Base-by-base conservation (phyloP, 2,888 invertebrate species). In the Hesperia comma region DNA sequence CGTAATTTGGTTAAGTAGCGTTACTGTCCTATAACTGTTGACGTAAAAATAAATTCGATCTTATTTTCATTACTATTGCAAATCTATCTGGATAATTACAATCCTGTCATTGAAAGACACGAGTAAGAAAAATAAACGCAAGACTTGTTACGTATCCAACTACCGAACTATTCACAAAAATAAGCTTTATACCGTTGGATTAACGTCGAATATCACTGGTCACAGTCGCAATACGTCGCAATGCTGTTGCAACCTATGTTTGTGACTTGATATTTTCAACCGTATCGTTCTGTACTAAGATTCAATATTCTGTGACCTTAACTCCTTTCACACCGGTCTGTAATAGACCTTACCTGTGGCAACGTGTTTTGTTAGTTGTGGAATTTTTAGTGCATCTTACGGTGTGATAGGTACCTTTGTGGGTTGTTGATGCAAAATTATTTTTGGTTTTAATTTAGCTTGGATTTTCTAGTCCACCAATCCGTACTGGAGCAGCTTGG, bases 41-140 rank as follows among this genome's bases (percentile, higher is more conserved):
- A 51, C 51, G 14, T 51, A 26, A 26, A 64, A 57, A 64, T 58
- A 58, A 41, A 17, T 57, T 63, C 40, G 58, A 64, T 53, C 41
- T 64, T 51, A 58, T 53, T 64, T 58, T 55, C 53, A 64, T 64
- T 53, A 53, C 51, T 58, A 58, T 58, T 64, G 51, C 58, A 64
- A 64, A 64, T 54, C 53, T 66, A 60, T 66, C 64, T 60, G 58
- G 64, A 64, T 66, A 66, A 60, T 66, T 66, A 66, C 64, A 66
- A 66, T 66, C 58, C 64, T 60, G 64, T 66, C 64, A 66, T 60
- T 66, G 64, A 60, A 60, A 66, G 64, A 66, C 58, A 60, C 64
- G 58, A 66, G 64, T 66, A 66, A 67, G 61, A 67, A 67, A 67
- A 67, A 67, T 67, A 67, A 67, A 61, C 66, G 66, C 61, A 67